A percentile compares a stretch with the other conserved stretches of the same genome.
phyloP scores from a whole-genome alignment of 1,140 invertebrate species.

The Choristoneura fumiferana region DNA sequence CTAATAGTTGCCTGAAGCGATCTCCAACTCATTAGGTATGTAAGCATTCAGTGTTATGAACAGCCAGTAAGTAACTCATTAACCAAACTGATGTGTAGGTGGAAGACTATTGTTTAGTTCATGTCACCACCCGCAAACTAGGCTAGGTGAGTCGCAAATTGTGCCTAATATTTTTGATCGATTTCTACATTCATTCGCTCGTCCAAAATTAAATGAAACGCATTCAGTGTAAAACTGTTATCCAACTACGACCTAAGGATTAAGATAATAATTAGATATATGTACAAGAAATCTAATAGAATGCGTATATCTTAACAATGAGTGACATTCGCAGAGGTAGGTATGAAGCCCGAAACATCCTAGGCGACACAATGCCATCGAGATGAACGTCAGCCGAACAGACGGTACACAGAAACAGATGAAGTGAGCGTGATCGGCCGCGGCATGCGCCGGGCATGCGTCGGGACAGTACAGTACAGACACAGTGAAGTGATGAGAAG shows the following conservation, averaged over 20 bases:
- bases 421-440: constrained; percentile 75
- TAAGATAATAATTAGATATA: constrained; percentile 44
- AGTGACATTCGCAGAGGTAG: constrained; percentile 69
- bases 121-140: constrained; percentile 43
- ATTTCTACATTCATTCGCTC: constrained; percentile 36
- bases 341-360: constrained; percentile 64
- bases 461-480: constrained; percentile 76
- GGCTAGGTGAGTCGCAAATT: constrained; percentile 24
- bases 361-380: constrained; percentile 70
- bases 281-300: constrained; percentile 75
- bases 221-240: constrained; percentile 29
- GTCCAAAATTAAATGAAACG: constrained; percentile 34
- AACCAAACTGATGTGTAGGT: constrained; percentile 46
- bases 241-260: constrained; percentile 61
- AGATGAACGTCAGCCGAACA: constrained; percentile 69
- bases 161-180: constrained; percentile 46
- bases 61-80: constrained; percentile 62
- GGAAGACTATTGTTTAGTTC: constrained; percentile 45
- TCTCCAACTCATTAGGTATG: constrained; percentile 62
- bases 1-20: constrained; percentile 75
- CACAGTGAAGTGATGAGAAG: constrained; percentile 77
- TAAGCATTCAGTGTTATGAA: constrained; percentile 75
- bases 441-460: constrained; percentile 65
- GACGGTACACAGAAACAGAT: constrained; percentile 76
- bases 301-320: constrained; percentile 73